Evolutionary conservation across 2,113 vertebrate species (phyloP).

Genomic region (Halichoeres trimaculatus): DNA sequence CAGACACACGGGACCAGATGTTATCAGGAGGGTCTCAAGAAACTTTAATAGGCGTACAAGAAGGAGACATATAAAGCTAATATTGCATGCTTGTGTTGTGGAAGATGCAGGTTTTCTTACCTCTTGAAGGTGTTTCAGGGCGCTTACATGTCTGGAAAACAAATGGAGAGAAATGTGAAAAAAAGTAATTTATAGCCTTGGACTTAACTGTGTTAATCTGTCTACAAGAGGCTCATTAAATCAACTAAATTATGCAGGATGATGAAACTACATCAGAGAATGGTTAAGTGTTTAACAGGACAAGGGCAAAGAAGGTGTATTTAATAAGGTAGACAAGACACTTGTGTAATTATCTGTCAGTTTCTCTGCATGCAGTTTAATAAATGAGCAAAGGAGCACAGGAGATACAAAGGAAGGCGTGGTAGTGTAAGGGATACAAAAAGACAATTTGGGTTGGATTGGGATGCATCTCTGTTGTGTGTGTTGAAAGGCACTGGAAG

Average conservation of each 20-base stretch:
- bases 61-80: slow-evolving; percentile 12
- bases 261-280: slow-evolving; percentile 45
- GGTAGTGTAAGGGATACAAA: background rate
- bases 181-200: slow-evolving; percentile 8
- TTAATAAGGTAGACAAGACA: slow-evolving; percentile 40
- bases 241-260: slow-evolving; percentile 52
- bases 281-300: slow-evolving; percentile 35
- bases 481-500: slow-evolving; percentile 8
- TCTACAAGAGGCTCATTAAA: slow-evolving; percentile 36
- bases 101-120: slow-evolving; percentile 78
- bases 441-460: slow-evolving; percentile 7
- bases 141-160: slow-evolving; percentile 88
- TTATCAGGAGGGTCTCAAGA: slow-evolving; percentile 52
- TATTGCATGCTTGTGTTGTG: background rate
- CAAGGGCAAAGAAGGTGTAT: slow-evolving; percentile 35
- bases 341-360: slow-evolving; percentile 65
- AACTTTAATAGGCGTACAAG: slow-evolving; percentile 28
- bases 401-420: background rate
- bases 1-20: slow-evolving; percentile 63
- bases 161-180: slow-evolving; percentile 28
- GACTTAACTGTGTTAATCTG: slow-evolving; percentile 10
- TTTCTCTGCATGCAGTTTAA: slow-evolving; percentile 32
- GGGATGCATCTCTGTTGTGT: slow-evolving; percentile 11
- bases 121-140: slow-evolving; percentile 87
- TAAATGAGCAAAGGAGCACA: slow-evolving; percentile 39